These are phyloP conservation scores for Ammodytes marinus DNA, from an alignment of 2,113 vertebrate species.

Conservation along the genomic window DNA sequence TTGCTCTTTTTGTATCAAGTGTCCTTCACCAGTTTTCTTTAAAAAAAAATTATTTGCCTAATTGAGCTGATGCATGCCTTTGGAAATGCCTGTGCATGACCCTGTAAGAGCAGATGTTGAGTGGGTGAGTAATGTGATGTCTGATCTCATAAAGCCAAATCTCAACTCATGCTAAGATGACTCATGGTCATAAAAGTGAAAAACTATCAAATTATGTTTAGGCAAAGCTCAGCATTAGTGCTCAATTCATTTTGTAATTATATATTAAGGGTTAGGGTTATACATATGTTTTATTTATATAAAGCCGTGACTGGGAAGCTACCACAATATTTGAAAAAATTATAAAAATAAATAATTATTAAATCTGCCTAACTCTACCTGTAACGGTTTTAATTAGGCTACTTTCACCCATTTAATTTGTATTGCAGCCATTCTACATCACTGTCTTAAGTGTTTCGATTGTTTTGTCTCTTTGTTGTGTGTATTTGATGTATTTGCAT, in stretches of 20 bases:
- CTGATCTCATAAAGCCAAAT: slow-evolving; percentile 35
- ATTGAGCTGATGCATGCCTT: not conserved
- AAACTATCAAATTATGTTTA: slow-evolving; percentile 18
- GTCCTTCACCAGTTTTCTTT: not conserved
- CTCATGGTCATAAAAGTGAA: slow-evolving; percentile 12
- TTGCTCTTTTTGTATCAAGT: not conserved
- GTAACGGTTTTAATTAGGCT: too few species aligned
- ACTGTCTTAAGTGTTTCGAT: too few species aligned
- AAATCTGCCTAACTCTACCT: too few species aligned
- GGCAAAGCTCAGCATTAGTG: not conserved
- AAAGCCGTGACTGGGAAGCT: too few species aligned
- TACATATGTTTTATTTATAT: too few species aligned
- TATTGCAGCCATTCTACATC: too few species aligned
- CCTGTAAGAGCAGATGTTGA: slow-evolving; percentile 39
- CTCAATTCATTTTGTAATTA: not conserved
- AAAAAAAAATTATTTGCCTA: not conserved
- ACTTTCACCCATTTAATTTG: too few species aligned
- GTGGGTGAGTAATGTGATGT: slow-evolving; percentile 34
- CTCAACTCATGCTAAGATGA: slow-evolving; percentile 6
- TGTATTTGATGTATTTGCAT: too few species aligned
- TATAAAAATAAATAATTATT: too few species aligned
- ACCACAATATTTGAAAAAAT: too few species aligned
- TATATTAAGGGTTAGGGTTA: too few species aligned
- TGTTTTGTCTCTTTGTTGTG: too few species aligned
- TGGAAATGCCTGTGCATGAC: slow-evolving; percentile 33